Base-by-base conservation (phyloP, 2,888 invertebrate species). In the Lathronympha strigana region DNA sequence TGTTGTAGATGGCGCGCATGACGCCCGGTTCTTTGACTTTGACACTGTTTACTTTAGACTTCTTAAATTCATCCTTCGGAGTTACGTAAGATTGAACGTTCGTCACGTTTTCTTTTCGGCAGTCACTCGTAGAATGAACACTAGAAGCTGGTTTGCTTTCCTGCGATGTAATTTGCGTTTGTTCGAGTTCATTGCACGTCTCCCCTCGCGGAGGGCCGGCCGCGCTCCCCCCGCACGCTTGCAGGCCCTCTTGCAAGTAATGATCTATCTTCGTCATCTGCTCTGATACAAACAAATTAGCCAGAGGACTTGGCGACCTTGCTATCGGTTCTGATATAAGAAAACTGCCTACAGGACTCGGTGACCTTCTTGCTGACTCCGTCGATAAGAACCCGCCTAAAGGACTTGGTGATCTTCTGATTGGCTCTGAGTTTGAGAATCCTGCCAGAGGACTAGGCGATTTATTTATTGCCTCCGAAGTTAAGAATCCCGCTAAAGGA, bases 211-310 rank as follows among this genome's bases (percentile, higher is more conserved):
- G 23, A 23, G 28, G 66, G 19, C 71, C 51, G 4, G 21, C 19
- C 71, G 72, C 50, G 72, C 70, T 72, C 71, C 61, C 81, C 80
- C 50, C 79, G 76, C 86, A 88, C 49, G 82, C 79, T 68, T 88
- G 83, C 69, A 91, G 77, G 76, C 88, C 89, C 74, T 91, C 88
- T 78, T 91, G 87, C 68, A 92, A 78, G 72, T 90, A 88, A 74
- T 72, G 83, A 69, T 92, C 90, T 70, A 92, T 90, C 77, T 86
- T 91, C 17, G 81, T 82, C 71, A 92, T 71, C 68, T 90, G 87
- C 69, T 91, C 88, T n/a, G 90, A 79, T 51, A 92, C 80, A 28
- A 81, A 63, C 23, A 83, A 71, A 71, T 89, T 89, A 8, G 86
- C 86, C 55, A 90, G 75, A 49, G 90, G 90, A 73, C 86, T 89